Evolutionary conservation across 2,888 invertebrate genomes (phyloP), one percentile per base, ranked within the genome.

Genomic region (Hanleya hanleyi): DNA sequence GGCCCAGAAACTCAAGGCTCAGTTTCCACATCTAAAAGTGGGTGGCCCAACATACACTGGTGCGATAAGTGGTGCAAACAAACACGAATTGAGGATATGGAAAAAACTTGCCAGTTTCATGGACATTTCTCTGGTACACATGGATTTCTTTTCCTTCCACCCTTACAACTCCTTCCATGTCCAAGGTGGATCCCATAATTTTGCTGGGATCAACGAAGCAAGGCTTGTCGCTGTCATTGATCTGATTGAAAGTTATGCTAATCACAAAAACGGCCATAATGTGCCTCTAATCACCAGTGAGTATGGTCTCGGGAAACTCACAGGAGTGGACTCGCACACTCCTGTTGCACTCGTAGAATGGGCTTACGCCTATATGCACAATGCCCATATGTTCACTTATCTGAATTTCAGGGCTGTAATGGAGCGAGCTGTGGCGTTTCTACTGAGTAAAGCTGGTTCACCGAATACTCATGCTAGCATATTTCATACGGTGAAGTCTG

Each of bases 331-430:
- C 29, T 22, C 33, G 0, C 5, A 64, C 6, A 41, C 41, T 38
- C 64, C 70, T 33, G 49, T 26, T 7, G n/a, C 47, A 1, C 49
- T 62, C 29, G 22, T 69, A 18, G 61, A 64, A 18, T 70, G 70
- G 70, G 65, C 65, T 6, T 64, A 70, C 18, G 38, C 47, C 7
- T 33, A 50, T 29, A 32, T 47, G 36, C 70, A 70, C 29, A 70
- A 64, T 5, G 22, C 49, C 1, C 70, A 70, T n/a, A 70, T 70
- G 70, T 70, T 70, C 61, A 70, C 70, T 1, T 70, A 50, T 47
- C 38, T 64, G 26, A 64, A 64, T 35, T 50, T 32, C n/a, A 41
- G 70, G 26, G 38, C 38, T 15, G 47, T 70, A 9, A 70, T 70
- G 32, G 70, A 70, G 32, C 12, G 37, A 26, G 70, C 70, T 1